Evolutionary conservation across 2,113 vertebrate genomes (phyloP).

Genomic region (Labeo catla): DNA sequence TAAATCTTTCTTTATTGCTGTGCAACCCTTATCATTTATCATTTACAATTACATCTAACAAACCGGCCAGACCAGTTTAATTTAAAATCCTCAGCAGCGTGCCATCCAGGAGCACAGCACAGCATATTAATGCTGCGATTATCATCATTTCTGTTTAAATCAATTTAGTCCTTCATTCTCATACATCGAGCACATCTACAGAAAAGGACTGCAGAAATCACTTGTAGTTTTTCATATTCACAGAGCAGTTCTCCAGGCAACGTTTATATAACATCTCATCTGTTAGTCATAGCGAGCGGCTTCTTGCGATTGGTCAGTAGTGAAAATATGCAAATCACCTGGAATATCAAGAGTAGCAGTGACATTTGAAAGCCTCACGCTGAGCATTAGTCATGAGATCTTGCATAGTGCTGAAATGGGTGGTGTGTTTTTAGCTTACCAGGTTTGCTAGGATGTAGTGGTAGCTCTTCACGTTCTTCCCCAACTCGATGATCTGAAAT

Average conservation of each 20-base stretch:
- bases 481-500: conserved; percentile 88
- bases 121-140: conserved; percentile 72
- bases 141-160: conserved; percentile 63
- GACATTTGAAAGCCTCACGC: conserved; percentile 19
- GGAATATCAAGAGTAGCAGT: conserved; percentile 22
- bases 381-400: conserved; percentile 9
- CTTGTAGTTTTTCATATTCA: not conserved
- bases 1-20: conserved; percentile 62
- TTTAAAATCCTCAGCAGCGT: conserved; percentile 64
- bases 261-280: conserved; percentile 28
- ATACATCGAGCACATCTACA: conserved; percentile 53
- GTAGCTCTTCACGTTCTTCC: conserved; percentile 95
- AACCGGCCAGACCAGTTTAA: conserved; percentile 65
- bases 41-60: conserved; percentile 68
- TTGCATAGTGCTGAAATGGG: not conserved
- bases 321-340: conserved; percentile 25
- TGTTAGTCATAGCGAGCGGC: conserved; percentile 18
- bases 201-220: conserved; percentile 4
- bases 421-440: conserved; percentile 78
- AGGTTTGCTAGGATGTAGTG: conserved; percentile 98
- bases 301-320: conserved; percentile 17
- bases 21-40: conserved; percentile 65
- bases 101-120: conserved; percentile 59
- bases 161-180: conserved; percentile 65
- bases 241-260: not conserved